Evolutionary conservation across 2,888 invertebrate genomes (phyloP).

Genomic region (Parnassius mnemosyne): DNA sequence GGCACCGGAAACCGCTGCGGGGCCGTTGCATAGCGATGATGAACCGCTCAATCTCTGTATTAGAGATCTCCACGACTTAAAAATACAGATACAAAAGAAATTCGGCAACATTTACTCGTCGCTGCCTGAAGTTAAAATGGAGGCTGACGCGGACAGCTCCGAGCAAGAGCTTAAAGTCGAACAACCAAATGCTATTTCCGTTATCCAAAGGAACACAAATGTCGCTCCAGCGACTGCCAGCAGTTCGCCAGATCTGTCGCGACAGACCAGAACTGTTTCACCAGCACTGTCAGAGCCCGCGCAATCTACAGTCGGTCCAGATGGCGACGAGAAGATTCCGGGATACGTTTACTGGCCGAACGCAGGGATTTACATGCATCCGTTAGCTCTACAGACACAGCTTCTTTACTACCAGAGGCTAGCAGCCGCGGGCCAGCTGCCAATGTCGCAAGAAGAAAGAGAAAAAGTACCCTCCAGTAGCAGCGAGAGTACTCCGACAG

Average conservation of each 20-base stretch:
- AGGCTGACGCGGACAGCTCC: constrained; percentile 72
- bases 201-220: constrained; percentile 71
- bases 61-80: constrained; percentile 85
- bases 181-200: constrained; percentile 70
- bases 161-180: constrained; percentile 70
- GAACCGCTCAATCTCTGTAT: constrained; percentile 93
- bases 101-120: constrained; percentile 83
- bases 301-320: constrained; percentile 58
- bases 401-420: constrained; percentile 88
- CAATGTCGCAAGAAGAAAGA: constrained; percentile 57
- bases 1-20: constrained; percentile 56
- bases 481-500: constrained; percentile 50
- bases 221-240: constrained; percentile 59
- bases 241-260: constrained; percentile 67
- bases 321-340: constrained; percentile 58
- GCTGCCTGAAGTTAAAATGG: constrained; percentile 80
- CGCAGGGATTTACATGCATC: constrained; percentile 86
- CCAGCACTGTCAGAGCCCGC: constrained; percentile 67
- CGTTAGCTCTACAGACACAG: constrained; percentile 86
- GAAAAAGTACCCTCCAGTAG: constrained; percentile 54
- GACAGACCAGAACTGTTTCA: constrained; percentile 51
- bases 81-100: constrained; percentile 82
- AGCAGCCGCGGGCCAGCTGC: constrained; percentile 77
- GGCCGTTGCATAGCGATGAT: constrained; percentile 70
- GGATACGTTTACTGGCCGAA: constrained; percentile 86